Conservation (phyloP, 2,113 vertebrate species). For the Microcebus lehilahytsara region DNA sequence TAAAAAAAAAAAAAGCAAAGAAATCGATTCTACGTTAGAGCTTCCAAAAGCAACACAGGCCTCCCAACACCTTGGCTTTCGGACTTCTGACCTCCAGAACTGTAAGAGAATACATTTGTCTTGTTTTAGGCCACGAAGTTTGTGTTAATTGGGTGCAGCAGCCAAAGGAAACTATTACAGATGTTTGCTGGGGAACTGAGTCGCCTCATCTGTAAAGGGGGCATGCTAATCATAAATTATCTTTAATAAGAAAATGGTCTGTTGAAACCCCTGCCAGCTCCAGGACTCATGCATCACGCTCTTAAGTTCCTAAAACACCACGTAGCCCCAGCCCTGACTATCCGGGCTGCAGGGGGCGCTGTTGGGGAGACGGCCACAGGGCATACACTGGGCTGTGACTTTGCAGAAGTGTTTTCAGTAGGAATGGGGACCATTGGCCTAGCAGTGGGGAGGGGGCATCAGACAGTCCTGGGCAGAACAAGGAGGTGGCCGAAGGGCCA, state of each 20-base stretch:
- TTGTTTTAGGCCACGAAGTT: background rate
- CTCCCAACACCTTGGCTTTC: background rate
- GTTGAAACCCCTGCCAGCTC: background rate
- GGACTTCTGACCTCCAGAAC: background rate
- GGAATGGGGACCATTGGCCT: background rate
- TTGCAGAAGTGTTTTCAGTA: too few relatives aligned
- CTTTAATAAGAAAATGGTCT: background rate
- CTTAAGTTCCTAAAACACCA: background rate
- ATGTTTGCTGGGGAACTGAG: background rate
- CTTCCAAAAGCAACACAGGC: background rate
- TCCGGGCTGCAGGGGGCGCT: rapidly evolving
- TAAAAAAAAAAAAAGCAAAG: background rate
- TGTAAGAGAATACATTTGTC: background rate
- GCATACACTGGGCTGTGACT: rapidly evolving
- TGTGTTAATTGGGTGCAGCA: background rate
- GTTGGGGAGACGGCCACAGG: background rate
- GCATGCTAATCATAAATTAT: background rate
- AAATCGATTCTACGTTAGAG: background rate
- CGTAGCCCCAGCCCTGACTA: rapidly evolving
- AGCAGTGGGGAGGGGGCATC: background rate
- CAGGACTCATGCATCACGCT: background rate
- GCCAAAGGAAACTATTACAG: background rate
- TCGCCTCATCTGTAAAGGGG: background rate
- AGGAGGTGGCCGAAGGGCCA: background rate
- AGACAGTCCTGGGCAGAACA: background rate